These are phyloP conservation scores for Willisornis vidua DNA, from an alignment of 2,113 vertebrate genomes.

Conservation along the genomic window DNA sequence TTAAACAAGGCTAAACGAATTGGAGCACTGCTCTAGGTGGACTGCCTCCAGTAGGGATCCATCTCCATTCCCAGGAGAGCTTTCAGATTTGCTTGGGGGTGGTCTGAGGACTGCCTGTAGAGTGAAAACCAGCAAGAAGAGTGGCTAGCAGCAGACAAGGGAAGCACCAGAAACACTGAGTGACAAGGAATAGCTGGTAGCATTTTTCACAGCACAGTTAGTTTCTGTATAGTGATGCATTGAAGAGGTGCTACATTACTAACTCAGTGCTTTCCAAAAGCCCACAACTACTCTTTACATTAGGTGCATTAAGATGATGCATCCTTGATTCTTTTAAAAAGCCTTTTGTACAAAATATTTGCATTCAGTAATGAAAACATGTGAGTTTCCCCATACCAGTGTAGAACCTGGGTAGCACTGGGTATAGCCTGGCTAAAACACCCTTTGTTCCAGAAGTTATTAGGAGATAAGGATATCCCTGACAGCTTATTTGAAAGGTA, in stretches of 20 bases:
- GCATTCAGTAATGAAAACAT: not conserved
- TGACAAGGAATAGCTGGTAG: not conserved
- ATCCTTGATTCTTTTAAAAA: not conserved
- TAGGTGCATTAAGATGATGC: not conserved
- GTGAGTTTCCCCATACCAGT: not conserved
- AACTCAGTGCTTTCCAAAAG: not conserved
- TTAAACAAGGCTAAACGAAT: not conserved
- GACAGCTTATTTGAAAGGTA: slow-evolving; percentile 13
- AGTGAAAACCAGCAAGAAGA: not conserved
- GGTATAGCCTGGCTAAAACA: not conserved
- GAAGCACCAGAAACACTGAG: not conserved
- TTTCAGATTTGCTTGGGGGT: not conserved
- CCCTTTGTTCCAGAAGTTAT: not conserved
- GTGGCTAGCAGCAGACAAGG: not conserved
- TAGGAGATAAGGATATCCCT: not conserved
- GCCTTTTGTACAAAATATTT: not conserved
- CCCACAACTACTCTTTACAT: not conserved
- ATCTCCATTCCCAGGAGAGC: not conserved
- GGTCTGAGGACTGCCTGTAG: not conserved
- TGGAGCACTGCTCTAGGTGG: not conserved
- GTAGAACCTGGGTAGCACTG: not conserved
- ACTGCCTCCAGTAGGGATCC: not conserved
- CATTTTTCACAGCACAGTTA: not conserved
- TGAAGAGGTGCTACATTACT: not conserved
- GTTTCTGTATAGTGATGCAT: not conserved